Percentiles rank a stretch among this genome's conserved stretches.
Conservation (phyloP, 2,797 vertebrate genomes). For the Champsocephalus esox region DNA sequence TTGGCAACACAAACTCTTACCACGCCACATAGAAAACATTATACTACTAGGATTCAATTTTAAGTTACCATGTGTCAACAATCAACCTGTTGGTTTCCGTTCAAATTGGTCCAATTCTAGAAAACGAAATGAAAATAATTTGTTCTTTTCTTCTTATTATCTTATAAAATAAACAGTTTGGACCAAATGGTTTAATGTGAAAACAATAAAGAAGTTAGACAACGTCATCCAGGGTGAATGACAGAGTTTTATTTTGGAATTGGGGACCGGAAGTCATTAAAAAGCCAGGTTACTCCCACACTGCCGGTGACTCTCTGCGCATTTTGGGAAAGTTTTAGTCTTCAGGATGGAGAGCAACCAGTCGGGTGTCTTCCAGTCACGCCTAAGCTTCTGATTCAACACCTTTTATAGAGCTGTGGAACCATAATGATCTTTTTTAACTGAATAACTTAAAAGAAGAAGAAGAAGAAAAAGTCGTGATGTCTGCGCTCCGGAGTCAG, state of each 20-base stretch:
- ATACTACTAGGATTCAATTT: not conserved
- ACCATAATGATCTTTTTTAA: not conserved
- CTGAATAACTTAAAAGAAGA: slow-evolving; percentile 1
- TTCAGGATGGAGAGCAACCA: slow-evolving; percentile 33
- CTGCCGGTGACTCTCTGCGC: not conserved
- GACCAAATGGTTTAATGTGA: not conserved
- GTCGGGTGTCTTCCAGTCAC: not conserved
- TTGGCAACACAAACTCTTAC: no score
- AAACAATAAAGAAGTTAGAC: no score
- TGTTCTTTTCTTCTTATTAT: no score
- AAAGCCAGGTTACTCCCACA: not conserved
- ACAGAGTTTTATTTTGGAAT: slow-evolving; percentile 55
- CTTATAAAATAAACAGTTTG: not conserved
- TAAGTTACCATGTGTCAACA: not conserved
- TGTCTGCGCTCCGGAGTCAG: slow-evolving; percentile 58
- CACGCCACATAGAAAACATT: not conserved
- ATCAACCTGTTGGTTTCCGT: not conserved
- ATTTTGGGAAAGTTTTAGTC: slow-evolving; percentile 53
- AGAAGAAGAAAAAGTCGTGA: slow-evolving; percentile 70
- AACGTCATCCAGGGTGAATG: not conserved
- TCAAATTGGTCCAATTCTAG: no score
- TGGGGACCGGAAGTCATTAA: slow-evolving; percentile 42
- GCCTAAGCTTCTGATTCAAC: not conserved
- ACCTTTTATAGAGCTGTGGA: not conserved
- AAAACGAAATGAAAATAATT: no score